These are phyloP conservation scores for Echinometra lucunter DNA, from an alignment of 53 echinoderm and acorn worm genomes.

Conservation along the genomic window DNA sequence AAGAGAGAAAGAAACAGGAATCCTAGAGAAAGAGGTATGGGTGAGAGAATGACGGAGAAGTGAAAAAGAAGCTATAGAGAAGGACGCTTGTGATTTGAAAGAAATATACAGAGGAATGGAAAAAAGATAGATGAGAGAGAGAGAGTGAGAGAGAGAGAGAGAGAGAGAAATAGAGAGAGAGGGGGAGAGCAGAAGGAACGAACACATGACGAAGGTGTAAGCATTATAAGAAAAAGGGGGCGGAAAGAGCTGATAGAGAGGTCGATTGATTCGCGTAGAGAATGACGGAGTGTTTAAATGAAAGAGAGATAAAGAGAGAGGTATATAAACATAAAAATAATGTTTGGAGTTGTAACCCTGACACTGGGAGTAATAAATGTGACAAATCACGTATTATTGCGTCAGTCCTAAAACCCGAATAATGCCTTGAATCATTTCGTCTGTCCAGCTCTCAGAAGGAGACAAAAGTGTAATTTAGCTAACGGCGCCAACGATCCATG, in stretches of 20 bases:
- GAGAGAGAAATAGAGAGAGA: neutral
- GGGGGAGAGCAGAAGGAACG: too few relatives aligned
- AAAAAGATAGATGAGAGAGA: neutral
- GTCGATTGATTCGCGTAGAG: too few relatives aligned
- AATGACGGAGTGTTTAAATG: too few relatives aligned
- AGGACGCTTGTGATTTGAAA: too few relatives aligned
- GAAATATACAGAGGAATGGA: neutral
- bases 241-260: too few relatives aligned
- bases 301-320: neutral
- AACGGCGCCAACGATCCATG: conserved; percentile 38
- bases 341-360: conserved; percentile 16
- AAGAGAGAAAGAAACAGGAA: too few relatives aligned
- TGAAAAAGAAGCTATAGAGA: neutral
- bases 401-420: neutral
- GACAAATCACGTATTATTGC: neutral
- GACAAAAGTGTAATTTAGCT: neutral
- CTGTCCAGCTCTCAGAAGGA: neutral
- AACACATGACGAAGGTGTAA: too few relatives aligned
- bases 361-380: neutral
- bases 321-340: neutral
- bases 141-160: neutral
- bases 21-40: neutral
- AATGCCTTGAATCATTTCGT: neutral
- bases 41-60: neutral
- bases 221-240: too few relatives aligned